Evolutionary conservation across 1,140 invertebrate genomes (phyloP), one percentile per base, ranked within the genome.

Genomic region (Zaprionus ghesquierei): DNA sequence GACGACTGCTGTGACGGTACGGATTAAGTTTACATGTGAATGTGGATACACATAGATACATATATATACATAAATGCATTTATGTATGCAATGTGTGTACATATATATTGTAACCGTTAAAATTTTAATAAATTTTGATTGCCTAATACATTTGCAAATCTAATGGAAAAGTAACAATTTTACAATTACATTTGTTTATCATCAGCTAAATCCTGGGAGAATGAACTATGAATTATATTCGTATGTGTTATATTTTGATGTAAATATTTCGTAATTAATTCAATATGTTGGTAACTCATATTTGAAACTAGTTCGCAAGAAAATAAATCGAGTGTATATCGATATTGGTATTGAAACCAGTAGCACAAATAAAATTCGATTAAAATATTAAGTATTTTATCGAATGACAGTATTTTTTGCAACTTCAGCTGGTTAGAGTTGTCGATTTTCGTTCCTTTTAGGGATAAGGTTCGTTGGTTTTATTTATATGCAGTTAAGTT

Each of bases 1-100:
- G 81, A 91, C 44, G 44, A 38, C 2, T 85, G 86, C 33, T 91
- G 89, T 56, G 82, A 91, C 41, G 79, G 41, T 10, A 75, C 55
- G 8, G 77, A 85, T 8, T 85, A 63, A 27, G 15, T 25, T 4
- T 38, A 41, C n/a, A 10, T 25, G 9, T 41, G n/a, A 38, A 15
- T 38, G 8, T 22, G 15, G 9, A 44, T 27, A n/a, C 2, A 25
- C 25, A 25, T 3, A 3, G 25, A 25, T 25, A 5, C 25, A 5
- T 25, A 25, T 25, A 27, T 8, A 9, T 23, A 15, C 13, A 38
- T 25, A 38, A n/a, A 27, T 38, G 4, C 35, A 38, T 15, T 0
- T 5, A 27, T 49, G 12, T 20, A 18, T 49, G 2, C 1, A 27
- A 27, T 49, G 12, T 20, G 12, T 49, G 2, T 8, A n/a, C 13